phyloP scores from a whole-genome alignment of 1,140 invertebrate species.

The Diprion similis region DNA sequence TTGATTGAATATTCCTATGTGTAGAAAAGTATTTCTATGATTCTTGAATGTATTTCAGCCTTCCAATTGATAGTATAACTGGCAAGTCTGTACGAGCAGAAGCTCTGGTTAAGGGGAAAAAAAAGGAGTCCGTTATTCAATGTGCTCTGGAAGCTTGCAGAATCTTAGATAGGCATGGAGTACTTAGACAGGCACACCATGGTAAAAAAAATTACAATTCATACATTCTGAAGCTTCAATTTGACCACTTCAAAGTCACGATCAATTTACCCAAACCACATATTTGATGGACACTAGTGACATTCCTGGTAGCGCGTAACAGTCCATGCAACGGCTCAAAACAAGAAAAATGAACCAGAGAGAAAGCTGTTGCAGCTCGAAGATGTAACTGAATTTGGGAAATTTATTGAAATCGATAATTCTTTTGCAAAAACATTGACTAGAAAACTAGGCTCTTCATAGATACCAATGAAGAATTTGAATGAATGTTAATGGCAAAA shows the following conservation, averaged over 20 bases:
- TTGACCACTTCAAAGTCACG: neutral
- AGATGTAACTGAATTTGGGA: too few species aligned
- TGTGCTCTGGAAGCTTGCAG: slow-evolving; percentile 95
- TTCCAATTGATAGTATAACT: slow-evolving; percentile 81
- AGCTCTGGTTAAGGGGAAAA: slow-evolving; percentile 87
- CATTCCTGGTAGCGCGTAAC: too few species aligned
- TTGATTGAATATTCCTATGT: neutral
- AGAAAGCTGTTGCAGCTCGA: too few species aligned
- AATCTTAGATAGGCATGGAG: slow-evolving; percentile 83
- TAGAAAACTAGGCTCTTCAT: too few species aligned
- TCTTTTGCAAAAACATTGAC: too few species aligned
- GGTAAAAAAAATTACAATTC: slow-evolving; percentile 56
- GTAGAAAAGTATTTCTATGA: neutral
- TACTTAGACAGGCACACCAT: slow-evolving; percentile 80
- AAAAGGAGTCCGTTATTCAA: slow-evolving; percentile 92
- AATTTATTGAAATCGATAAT: too few species aligned
- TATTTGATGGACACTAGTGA: neutral
- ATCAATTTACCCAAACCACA: neutral
- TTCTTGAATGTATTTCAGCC: slow-evolving; percentile 49
- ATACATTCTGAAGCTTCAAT: neutral
- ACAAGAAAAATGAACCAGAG: too few species aligned
- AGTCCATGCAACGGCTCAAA: too few species aligned
- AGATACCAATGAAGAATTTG: too few species aligned
- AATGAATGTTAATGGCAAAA: too few species aligned
- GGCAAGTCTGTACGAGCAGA: slow-evolving; percentile 82